Evolutionary conservation across 2,797 vertebrate species (phyloP).

Genomic region (Emydoidea blandingii): DNA sequence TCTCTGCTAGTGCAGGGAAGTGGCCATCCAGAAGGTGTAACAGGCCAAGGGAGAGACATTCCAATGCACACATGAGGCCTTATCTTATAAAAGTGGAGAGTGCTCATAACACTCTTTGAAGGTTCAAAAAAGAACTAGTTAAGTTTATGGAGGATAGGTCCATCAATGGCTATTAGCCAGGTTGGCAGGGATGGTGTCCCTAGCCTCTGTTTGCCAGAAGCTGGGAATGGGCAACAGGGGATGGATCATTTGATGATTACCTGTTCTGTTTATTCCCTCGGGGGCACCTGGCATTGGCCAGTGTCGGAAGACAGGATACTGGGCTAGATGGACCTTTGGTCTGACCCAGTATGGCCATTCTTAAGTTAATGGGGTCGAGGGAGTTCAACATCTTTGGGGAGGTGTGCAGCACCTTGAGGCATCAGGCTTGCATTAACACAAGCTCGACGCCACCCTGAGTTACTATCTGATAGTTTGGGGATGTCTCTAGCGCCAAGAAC

Average conservation of each 20-base stretch:
- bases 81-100: not conserved
- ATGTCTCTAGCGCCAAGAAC: not conserved
- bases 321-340: no score
- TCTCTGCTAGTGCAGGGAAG: not conserved
- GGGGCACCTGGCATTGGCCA: no score
- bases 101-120: not conserved
- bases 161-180: no score
- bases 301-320: no score
- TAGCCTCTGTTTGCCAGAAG: no score
- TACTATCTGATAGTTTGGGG: not conserved
- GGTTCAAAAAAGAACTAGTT: no score
- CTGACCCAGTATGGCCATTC: no score
- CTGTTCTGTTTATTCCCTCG: no score
- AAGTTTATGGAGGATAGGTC: no score
- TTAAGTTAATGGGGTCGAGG: not conserved
- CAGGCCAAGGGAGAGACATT: not conserved
- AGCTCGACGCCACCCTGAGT: not conserved
- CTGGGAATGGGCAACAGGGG: no score
- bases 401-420: not conserved
- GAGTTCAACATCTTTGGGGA: not conserved
- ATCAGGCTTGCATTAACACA: not conserved
- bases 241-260: no score
- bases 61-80: not conserved
- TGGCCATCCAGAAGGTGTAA: not conserved
- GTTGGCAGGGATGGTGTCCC: no score